phyloP scores from a whole-genome alignment of 2,113 vertebrate genomes.

The Ailurus styani region DNA sequence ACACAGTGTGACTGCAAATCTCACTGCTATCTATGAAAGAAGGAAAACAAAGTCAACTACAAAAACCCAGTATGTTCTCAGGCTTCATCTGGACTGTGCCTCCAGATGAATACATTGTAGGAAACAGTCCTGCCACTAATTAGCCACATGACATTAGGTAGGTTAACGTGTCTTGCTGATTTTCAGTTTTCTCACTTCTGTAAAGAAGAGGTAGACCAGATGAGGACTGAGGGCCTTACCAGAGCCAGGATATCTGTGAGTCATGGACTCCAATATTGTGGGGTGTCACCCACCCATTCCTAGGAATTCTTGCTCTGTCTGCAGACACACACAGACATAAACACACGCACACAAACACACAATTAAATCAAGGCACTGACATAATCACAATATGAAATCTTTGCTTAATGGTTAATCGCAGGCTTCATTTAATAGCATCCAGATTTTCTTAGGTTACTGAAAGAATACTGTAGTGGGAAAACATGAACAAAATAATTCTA shows the following conservation, averaged over 20 bases:
- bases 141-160: background rate
- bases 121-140: conserved; percentile 22
- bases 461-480: background rate
- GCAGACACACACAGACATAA: background rate
- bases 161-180: background rate
- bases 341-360: background rate
- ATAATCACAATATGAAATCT: background rate
- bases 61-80: conserved; percentile 33
- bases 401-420: background rate
- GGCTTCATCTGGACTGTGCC: background rate
- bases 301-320: background rate
- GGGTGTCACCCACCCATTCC: background rate
- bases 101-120: background rate
- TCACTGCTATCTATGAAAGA: background rate
- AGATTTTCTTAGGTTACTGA: background rate
- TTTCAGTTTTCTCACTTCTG: background rate
- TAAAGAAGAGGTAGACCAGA: background rate
- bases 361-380: background rate
- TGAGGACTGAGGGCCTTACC: background rate
- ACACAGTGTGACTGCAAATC: conserved; percentile 45
- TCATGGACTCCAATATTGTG: background rate
- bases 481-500: background rate
- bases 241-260: background rate
- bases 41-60: conserved; percentile 40
- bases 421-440: background rate